Base-by-base conservation (phyloP, 2,797 vertebrate species). In the Pelodytes ibericus region DNA sequence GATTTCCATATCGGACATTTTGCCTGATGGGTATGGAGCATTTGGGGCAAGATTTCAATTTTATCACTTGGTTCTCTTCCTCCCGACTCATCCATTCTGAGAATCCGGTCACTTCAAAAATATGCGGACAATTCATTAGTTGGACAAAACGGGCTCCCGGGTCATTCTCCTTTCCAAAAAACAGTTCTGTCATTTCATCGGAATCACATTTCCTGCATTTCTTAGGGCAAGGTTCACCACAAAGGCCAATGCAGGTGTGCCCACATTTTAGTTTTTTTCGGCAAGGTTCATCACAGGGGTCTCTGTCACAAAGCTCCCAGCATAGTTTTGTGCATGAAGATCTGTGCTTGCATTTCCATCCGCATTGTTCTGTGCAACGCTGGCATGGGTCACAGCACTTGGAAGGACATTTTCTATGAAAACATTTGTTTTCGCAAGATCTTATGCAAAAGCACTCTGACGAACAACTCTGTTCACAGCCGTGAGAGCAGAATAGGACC, bases 231-330 rank as follows among this genome's bases (percentile, higher is more conserved):
- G 71, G 80, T 44, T 83, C 83, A 2, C 82, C 82, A n/a, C 82
- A 83, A 60, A 81, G 62, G 9, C 82, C 81, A 13, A 84, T 81
- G 72, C 83, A 84, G 2, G 10, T 24, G 60, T 84, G 83, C 0
- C 36, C 27, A 58, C 83, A 84, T 27, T 58, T 47, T 5, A 83
- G 76, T 22, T 2, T 41, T 26, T 69, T 61, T 3, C 2, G 18
- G 66, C 83, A 83, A 1, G 80, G 76, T 41, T 57, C 3, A 7
- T 77, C 20, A 33, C 83, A 83, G 0, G 71, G 62, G 11, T 29
- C 30, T 41, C 83, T 66, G 53, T 84, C 60, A 33, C 82, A 83
- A 16, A 62, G 75, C 36, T 84, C 73, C 24, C 59, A 69, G 60
- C 83, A 84, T n/a, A 63, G 74, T 25, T 61, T 68, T 15, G 68